These are phyloP conservation scores for Ariopsis seemanni DNA, from an alignment of 2,113 vertebrate species.

Conservation along the genomic window DNA sequence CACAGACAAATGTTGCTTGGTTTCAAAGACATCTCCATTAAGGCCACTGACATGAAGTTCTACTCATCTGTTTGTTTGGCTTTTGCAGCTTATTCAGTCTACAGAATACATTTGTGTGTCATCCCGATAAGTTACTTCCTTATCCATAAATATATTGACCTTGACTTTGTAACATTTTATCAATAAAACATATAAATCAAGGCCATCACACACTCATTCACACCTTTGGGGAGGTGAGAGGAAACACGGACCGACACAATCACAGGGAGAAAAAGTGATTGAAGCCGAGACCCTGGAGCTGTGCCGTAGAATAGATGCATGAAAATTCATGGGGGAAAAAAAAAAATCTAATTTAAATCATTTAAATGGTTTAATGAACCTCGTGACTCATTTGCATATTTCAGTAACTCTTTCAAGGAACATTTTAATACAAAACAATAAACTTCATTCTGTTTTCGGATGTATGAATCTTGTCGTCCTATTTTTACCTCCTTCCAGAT, in stretches of 20 bases:
- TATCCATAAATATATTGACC: neutral
- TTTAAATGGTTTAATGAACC: neutral
- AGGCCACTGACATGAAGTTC: neutral
- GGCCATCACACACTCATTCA: neutral
- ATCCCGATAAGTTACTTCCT: neutral
- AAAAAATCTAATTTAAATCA: neutral
- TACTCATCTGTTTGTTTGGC: neutral
- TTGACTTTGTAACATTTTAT: neutral
- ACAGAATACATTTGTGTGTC: neutral
- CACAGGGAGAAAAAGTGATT: neutral
- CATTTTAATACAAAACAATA: neutral
- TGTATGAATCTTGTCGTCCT: neutral
- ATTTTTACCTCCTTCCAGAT: conserved; percentile 33
- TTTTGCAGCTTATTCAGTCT: neutral
- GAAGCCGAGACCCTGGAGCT: neutral
- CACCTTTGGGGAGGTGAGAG: neutral
- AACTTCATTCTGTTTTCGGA: neutral
- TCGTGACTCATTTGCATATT: neutral
- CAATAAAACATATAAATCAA: neutral
- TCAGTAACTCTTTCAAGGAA: neutral
- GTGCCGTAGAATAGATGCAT: neutral
- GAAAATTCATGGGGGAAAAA: neutral
- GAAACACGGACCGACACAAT: neutral
- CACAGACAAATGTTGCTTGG: neutral
- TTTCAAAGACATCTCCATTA: neutral